These are phyloP conservation scores for Nothocercus julius DNA, from an alignment of 2,113 vertebrate genomes.

Conservation along the genomic window DNA sequence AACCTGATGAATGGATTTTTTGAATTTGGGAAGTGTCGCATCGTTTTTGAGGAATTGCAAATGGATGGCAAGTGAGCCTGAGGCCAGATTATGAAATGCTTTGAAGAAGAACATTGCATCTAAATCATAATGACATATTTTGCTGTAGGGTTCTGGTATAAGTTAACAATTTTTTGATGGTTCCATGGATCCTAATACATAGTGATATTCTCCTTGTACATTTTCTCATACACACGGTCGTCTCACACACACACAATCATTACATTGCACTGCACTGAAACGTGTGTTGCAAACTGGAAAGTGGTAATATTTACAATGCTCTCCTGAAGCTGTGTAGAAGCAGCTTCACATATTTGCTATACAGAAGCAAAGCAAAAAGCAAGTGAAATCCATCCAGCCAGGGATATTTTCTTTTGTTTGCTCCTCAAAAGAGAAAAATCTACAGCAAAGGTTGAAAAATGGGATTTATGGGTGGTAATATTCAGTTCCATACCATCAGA, in stretches of 20 bases:
- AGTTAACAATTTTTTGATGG: not conserved
- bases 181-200: not conserved
- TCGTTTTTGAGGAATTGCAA: not conserved
- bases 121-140: slow-evolving; percentile 34
- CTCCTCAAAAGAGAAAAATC: not conserved
- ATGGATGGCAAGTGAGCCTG: not conserved
- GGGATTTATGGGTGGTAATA: not conserved
- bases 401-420: not conserved
- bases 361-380: not conserved
- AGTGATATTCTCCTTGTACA: not conserved
- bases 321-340: not conserved
- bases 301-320: not conserved
- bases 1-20: not conserved
- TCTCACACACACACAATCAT: no score
- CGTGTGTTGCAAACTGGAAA: not conserved
- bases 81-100: slow-evolving; percentile 8
- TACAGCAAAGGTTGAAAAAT: not conserved
- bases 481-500: not conserved
- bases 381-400: not conserved
- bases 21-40: slow-evolving; percentile 38
- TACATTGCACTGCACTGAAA: not conserved
- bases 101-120: not conserved
- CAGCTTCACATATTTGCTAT: not conserved
- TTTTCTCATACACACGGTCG: not conserved
- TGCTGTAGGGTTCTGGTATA: not conserved